Percentiles rank a stretch among this genome's conserved stretches.
Evolutionary conservation across 2,888 invertebrate genomes (phyloP).

Genomic region (Orchesella flavescens): DNA sequence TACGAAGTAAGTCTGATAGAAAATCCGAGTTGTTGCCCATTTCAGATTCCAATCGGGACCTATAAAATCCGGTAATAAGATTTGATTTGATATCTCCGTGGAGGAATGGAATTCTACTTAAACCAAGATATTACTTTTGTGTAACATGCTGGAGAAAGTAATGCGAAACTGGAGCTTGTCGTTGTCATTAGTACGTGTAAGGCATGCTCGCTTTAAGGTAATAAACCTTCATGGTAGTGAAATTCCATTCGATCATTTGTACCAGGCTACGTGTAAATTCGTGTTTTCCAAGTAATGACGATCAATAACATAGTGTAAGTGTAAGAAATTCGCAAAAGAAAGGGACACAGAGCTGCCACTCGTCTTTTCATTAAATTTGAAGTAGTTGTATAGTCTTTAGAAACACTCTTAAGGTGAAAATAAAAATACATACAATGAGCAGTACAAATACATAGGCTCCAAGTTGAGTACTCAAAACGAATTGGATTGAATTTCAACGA

Average conservation of each 20-base stretch:
- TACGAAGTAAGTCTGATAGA: constrained; percentile 54
- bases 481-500: too few species aligned
- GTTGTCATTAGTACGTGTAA: neutral
- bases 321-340: neutral
- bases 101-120: neutral
- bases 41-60: constrained; percentile 15
- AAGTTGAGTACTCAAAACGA: too few species aligned
- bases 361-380: constrained; percentile 33
- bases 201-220: neutral
- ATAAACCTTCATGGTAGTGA: neutral
- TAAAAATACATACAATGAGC: too few species aligned
- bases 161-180: neutral
- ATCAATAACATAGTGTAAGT: constrained; percentile 37
- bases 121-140: neutral
- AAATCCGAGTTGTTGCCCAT: constrained; percentile 54
- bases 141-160: neutral
- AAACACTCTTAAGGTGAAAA: too few species aligned
- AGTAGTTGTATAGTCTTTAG: constrained; percentile 2
- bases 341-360: neutral
- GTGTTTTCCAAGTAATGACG: constrained; percentile 1
- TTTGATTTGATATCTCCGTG: constrained; percentile 26
- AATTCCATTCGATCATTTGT: neutral
- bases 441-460: too few species aligned
- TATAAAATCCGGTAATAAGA: constrained; percentile 30
- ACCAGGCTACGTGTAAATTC: neutral